These are phyloP conservation scores for Percopsis omiscomaycus DNA, from an alignment of 2,797 vertebrate species.

Conservation along the genomic window DNA sequence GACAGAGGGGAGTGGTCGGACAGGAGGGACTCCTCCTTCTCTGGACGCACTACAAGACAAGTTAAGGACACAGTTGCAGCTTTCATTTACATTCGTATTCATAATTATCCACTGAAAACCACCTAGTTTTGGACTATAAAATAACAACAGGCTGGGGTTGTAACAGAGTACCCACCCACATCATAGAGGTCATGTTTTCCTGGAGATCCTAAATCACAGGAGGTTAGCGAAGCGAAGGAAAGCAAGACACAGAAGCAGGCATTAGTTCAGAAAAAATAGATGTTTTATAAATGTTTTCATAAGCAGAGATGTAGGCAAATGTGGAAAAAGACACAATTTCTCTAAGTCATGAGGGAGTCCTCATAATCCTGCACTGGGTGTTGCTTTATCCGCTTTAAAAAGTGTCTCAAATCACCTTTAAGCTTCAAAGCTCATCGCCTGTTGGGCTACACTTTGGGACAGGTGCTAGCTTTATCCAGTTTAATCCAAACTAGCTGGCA, in stretches of 20 bases:
- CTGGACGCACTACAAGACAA: slow-evolving; percentile 76
- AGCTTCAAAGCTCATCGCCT: slow-evolving; percentile 12
- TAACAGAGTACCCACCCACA: slow-evolving; percentile 62
- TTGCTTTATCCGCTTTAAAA: slow-evolving; percentile 33
- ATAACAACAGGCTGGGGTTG: too few relatives aligned
- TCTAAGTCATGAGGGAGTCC: slow-evolving; percentile 41
- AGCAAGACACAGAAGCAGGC: slow-evolving; percentile 36
- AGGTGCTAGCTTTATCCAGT: background rate
- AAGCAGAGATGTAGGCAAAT: background rate
- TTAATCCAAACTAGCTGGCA: too few relatives aligned
- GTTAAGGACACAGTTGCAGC: background rate
- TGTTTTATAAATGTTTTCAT: background rate
- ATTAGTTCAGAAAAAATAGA: slow-evolving; percentile 44
- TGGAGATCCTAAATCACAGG: slow-evolving; percentile 65
- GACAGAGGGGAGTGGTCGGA: slow-evolving; percentile 87
- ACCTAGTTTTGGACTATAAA: background rate
- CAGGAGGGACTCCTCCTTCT: slow-evolving; percentile 76
- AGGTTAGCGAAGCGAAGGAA: slow-evolving; percentile 48
- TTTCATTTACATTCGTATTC: background rate
- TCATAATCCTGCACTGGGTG: slow-evolving; percentile 38
- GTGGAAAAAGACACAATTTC: slow-evolving; percentile 10
- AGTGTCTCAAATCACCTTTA: slow-evolving; percentile 31
- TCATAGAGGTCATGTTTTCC: slow-evolving; percentile 68
- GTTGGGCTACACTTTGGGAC: background rate
- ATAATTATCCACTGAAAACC: background rate